Conservation (phyloP, 2,113 vertebrate genomes). For the Albula glossodonta region DNA sequence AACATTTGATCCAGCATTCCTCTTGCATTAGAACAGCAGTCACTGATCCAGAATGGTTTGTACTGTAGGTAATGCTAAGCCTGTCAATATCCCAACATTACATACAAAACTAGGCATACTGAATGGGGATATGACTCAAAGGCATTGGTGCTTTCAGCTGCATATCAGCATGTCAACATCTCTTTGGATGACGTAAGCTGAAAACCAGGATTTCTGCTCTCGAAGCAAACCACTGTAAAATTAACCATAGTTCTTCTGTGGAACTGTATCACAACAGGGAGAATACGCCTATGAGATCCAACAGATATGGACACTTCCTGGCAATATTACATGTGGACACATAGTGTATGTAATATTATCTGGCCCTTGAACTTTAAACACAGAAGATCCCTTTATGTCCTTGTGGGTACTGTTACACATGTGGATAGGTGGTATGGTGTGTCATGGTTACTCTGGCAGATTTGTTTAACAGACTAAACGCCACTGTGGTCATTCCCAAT, state of each 20-base stretch:
- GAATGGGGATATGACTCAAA: neutral
- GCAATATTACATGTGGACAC: too few relatives aligned
- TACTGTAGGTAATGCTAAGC: neutral
- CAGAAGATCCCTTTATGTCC: neutral
- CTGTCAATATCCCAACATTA: neutral
- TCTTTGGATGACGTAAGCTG: neutral
- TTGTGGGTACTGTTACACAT: neutral
- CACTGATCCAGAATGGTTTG: neutral
- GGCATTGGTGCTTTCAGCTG: neutral
- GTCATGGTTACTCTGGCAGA: neutral
- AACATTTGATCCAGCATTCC: neutral
- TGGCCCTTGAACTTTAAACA: neutral
- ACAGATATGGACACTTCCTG: too few relatives aligned
- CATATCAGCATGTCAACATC: neutral
- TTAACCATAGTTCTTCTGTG: neutral
- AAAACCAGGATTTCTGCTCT: neutral
- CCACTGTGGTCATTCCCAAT: neutral
- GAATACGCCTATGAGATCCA: too few relatives aligned
- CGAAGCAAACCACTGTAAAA: neutral
- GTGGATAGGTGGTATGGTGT: neutral
- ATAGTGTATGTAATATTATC: neutral
- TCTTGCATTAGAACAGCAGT: neutral
- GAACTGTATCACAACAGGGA: too few relatives aligned
- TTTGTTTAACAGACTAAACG: neutral
- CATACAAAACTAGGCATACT: neutral